Evolutionary conservation across 2,113 vertebrate species (phyloP).

Genomic region (Seriola quinqueradiata): DNA sequence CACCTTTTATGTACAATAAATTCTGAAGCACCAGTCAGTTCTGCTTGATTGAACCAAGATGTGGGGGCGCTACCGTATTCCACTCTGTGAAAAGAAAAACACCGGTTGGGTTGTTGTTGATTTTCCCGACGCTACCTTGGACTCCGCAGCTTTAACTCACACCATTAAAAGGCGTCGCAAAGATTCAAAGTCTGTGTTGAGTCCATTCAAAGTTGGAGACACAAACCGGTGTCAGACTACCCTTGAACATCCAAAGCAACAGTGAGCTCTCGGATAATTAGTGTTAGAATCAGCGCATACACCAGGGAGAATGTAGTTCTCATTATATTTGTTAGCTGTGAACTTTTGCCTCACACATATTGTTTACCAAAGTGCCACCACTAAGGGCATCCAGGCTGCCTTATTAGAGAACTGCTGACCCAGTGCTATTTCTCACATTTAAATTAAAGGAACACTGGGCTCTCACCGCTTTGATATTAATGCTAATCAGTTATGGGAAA

Average conservation of each 20-base stretch:
- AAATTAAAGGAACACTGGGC: conserved; percentile 41
- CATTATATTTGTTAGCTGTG: conserved; percentile 58
- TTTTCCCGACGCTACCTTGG: neutral
- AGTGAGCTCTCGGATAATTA: conserved; percentile 38
- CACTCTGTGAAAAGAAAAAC: neutral
- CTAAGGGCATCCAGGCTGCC: conserved; percentile 18
- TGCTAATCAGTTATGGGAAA: conserved; percentile 23
- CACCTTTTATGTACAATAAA: conserved; percentile 39
- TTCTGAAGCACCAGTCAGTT: conserved; percentile 36
- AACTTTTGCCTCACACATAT: conserved; percentile 57
- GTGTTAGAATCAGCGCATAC: conserved; percentile 34
- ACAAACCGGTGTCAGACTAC: conserved; percentile 4
- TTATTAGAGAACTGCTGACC: conserved; percentile 58
- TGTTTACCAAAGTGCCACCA: conserved; percentile 50
- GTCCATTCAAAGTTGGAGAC: conserved; percentile 36
- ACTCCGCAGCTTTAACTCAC: neutral
- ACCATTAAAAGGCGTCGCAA: conserved; percentile 24
- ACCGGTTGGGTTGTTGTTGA: neutral
- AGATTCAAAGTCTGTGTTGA: conserved; percentile 1
- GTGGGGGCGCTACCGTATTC: neutral
- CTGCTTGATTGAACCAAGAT: conserved; percentile 31
- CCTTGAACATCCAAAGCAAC: conserved; percentile 39
- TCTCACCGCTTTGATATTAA: neutral
- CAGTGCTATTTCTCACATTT: conserved; percentile 37
- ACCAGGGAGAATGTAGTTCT: conserved; percentile 35